A percentile compares a stretch with the other conserved stretches of the same genome.
These are phyloP conservation scores for Mesocentrotus franciscanus DNA, from an alignment of 53 echinoderm and acorn worm genomes.

Conservation along the genomic window DNA sequence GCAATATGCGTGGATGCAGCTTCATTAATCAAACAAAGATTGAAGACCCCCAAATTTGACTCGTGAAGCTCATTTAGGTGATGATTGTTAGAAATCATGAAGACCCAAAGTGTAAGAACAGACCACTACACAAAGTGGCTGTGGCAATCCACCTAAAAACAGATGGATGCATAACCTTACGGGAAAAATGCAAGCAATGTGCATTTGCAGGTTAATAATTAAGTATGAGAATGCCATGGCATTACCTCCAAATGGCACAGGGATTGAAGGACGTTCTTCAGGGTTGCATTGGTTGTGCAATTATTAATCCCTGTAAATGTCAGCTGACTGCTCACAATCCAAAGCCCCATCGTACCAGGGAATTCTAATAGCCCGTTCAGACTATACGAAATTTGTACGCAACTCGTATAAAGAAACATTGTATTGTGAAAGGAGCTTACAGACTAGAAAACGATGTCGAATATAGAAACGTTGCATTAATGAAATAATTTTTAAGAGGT, in stretches of 20 bases:
- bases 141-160: background rate
- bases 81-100: no score
- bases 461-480: no score
- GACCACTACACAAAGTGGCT: background rate
- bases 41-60: no score
- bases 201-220: slow-evolving; percentile 37
- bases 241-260: background rate
- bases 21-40: no score
- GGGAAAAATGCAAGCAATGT: background rate
- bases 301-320: slow-evolving; percentile 47
- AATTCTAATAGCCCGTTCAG: background rate
- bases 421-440: no score
- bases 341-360: background rate
- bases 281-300: slow-evolving; percentile 29
- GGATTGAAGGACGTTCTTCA: background rate
- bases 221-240: background rate
- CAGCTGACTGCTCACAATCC: background rate
- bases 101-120: background rate
- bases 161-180: background rate
- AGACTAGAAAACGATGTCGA: no score
- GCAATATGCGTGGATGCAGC: no score
- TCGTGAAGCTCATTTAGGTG: no score
- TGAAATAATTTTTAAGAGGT: no score
- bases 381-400: no score
- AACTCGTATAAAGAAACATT: no score